Conservation (phyloP, 2,888 invertebrate species). For the Zygogramma bicolorata region DNA sequence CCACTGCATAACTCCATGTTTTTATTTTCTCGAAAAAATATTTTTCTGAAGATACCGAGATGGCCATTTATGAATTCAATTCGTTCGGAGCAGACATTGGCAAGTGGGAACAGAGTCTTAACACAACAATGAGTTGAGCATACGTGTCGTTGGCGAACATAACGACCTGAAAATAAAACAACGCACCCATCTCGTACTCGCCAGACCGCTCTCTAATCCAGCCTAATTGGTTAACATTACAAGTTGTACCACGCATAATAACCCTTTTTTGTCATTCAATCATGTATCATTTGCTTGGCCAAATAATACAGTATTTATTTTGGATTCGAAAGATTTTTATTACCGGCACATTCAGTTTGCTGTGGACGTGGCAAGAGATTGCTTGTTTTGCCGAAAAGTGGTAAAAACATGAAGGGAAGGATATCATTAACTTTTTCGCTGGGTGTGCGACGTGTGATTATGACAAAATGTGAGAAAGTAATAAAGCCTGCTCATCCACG, state of each 20-base stretch:
- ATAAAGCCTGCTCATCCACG: not conserved
- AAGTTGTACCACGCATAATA: constrained; percentile 26
- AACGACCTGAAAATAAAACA: constrained; percentile 25
- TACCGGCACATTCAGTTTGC: not conserved
- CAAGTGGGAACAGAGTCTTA: not conserved
- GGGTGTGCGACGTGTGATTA: not conserved
- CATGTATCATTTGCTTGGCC: constrained; percentile 33
- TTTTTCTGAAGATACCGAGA: not conserved
- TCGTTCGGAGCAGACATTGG: not conserved
- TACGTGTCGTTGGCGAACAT: constrained; percentile 20
- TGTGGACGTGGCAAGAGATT: not conserved
- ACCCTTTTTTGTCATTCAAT: constrained; percentile 32
- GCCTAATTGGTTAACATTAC: constrained; percentile 34
- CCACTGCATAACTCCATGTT: too few relatives aligned
- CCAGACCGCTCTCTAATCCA: constrained; percentile 39
- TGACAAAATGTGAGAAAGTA: constrained; percentile 2
- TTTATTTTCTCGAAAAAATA: not conserved
- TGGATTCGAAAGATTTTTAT: constrained; percentile 22
- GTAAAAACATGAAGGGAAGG: not conserved
- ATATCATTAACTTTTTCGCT: not conserved
- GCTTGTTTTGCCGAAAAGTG: not conserved
- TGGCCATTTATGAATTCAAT: not conserved
- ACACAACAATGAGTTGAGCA: constrained; percentile 16
- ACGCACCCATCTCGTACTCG: constrained; percentile 26
- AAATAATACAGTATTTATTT: constrained; percentile 35